Percentiles rank a stretch among this genome's conserved stretches.
These are phyloP conservation scores for Kuschelorhynchus macadamiae DNA, from an alignment of 2,888 invertebrate genomes.

Conservation along the genomic window DNA sequence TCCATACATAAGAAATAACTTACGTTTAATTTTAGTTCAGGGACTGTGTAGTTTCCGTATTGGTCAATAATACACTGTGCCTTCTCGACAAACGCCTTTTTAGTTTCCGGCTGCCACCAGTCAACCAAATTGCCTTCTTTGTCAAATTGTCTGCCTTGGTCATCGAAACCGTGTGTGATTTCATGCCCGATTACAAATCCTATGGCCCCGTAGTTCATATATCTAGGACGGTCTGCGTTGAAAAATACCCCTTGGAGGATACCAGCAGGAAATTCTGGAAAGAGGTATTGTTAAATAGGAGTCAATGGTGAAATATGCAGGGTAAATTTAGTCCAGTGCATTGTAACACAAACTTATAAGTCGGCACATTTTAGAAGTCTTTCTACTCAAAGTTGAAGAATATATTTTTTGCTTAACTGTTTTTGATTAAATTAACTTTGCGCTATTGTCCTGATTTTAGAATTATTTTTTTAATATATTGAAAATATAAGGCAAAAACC, in stretches of 20 bases:
- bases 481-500: too few species aligned
- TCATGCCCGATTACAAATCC: slow-evolving; percentile 94
- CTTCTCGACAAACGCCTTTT: slow-evolving; percentile 84
- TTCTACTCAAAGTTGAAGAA: too few species aligned
- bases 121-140: slow-evolving; percentile 91
- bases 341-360: too few species aligned
- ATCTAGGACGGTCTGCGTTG: slow-evolving; percentile 87
- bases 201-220: slow-evolving; percentile 93
- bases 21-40: slow-evolving; percentile 82
- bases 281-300: background rate
- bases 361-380: too few species aligned
- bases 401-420: too few species aligned
- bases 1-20: slow-evolving; percentile 55
- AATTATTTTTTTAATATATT: too few species aligned
- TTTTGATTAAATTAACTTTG: too few species aligned
- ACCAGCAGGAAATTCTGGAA: slow-evolving; percentile 91
- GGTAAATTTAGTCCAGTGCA: too few species aligned
- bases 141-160: slow-evolving; percentile 93
- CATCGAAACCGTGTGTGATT: slow-evolving; percentile 92
- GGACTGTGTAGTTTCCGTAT: slow-evolving; percentile 91
- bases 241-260: slow-evolving; percentile 95
- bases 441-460: too few species aligned
- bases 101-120: slow-evolving; percentile 93
- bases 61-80: slow-evolving; percentile 94
- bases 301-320: background rate